Evolutionary conservation across 2,888 invertebrate genomes (phyloP).

Genomic region (Dynastes grantii): DNA sequence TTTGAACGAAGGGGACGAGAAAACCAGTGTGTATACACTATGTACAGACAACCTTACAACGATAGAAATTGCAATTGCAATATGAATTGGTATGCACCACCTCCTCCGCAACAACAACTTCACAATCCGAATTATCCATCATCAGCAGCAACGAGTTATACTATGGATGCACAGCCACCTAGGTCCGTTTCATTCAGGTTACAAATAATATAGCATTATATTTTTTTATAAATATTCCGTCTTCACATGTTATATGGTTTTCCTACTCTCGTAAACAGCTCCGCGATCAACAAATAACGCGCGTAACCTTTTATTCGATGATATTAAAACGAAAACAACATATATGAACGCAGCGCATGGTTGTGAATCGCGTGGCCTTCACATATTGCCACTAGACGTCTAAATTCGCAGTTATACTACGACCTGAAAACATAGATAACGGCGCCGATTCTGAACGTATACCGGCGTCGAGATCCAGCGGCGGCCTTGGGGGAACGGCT

Average conservation of each 20-base stretch:
- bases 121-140: slow-evolving; percentile 33
- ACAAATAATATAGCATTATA: slow-evolving; percentile 24
- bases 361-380: slow-evolving; percentile 57
- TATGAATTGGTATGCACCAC: slow-evolving; percentile 59
- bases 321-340: slow-evolving; percentile 46
- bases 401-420: slow-evolving; percentile 54
- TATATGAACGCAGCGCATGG: slow-evolving; percentile 27
- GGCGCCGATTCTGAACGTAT: slow-evolving; percentile 45
- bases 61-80: slow-evolving; percentile 54
- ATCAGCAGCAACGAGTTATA: slow-evolving; percentile 57
- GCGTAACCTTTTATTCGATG: slow-evolving; percentile 47
- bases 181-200: slow-evolving; percentile 63
- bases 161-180: slow-evolving; percentile 63
- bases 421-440: slow-evolving; percentile 57
- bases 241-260: slow-evolving; percentile 32
- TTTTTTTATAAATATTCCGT: slow-evolving; percentile 19
- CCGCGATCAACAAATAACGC: slow-evolving; percentile 48
- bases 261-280: slow-evolving; percentile 33
- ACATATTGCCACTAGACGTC: slow-evolving; percentile 55
- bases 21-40: slow-evolving; percentile 39
- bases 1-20: slow-evolving; percentile 11
- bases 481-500: slow-evolving; percentile 49
- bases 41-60: slow-evolving; percentile 49
- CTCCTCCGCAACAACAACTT: slow-evolving; percentile 52
- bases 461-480: slow-evolving; percentile 50